phyloP scores from a whole-genome alignment of 2,888 invertebrate species.

The Eilema caniola region DNA sequence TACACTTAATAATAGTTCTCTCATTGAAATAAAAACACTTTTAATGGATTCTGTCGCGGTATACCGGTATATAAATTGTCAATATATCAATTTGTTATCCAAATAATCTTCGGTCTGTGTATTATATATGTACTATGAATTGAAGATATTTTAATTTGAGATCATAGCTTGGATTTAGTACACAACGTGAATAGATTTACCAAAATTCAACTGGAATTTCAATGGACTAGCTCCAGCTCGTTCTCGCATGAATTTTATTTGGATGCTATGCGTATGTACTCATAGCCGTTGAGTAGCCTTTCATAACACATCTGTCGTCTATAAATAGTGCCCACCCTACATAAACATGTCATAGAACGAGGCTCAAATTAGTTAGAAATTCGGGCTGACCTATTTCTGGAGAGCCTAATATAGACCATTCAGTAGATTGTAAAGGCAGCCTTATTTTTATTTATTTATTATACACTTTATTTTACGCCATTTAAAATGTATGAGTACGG shows the following conservation, averaged over 20 bases:
- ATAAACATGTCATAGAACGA: not conserved
- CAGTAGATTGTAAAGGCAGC: too few species aligned
- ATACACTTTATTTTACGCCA: not conserved
- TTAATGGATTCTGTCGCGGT: too few species aligned
- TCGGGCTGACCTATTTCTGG: not conserved
- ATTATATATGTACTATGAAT: not conserved
- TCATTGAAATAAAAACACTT: too few species aligned
- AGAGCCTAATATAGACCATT: too few species aligned
- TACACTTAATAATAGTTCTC: too few species aligned
- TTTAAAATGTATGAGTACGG: too few species aligned
- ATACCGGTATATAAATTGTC: too few species aligned
- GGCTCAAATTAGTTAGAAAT: not conserved
- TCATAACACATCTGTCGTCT: not conserved
- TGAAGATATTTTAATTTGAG: not conserved
- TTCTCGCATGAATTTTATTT: not conserved
- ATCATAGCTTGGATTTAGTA: too few species aligned
- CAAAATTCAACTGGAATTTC: not conserved
- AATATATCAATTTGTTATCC: too few species aligned
- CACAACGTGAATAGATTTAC: not conserved
- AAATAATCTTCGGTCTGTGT: too few species aligned
- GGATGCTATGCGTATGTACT: not conserved
- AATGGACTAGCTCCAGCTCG: too few species aligned
- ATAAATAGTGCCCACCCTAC: not conserved
- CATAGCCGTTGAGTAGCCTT: not conserved
- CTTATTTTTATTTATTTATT: not conserved